Conservation (phyloP, 2,888 invertebrate genomes). For the Drosophila meridionalis region DNA sequence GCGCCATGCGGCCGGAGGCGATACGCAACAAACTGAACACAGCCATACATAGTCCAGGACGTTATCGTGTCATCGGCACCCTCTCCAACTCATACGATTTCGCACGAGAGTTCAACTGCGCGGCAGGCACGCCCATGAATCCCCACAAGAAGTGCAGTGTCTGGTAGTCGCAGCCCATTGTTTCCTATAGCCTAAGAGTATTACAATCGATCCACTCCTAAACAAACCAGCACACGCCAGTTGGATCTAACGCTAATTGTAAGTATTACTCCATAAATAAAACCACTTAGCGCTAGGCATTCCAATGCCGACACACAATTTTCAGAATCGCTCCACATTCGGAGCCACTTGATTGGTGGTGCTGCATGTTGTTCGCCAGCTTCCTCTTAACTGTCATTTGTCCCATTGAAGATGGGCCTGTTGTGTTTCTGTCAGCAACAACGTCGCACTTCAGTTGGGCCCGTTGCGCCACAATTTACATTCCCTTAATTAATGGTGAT, state of each 20-base stretch:
- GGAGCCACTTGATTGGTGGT: conserved; percentile 38
- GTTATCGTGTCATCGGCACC: conserved; percentile 92
- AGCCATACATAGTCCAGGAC: conserved; percentile 93
- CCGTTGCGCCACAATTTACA: conserved; percentile 40
- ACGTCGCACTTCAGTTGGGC: conserved; percentile 64
- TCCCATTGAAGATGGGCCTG: conserved; percentile 25
- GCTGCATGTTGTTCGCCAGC: conserved; percentile 19
- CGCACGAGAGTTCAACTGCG: conserved; percentile 90
- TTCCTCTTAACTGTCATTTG: conserved; percentile 8
- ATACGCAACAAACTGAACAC: conserved; percentile 92
- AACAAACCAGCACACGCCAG: conserved; percentile 29
- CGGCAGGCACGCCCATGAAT: conserved; percentile 91
- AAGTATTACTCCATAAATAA: conserved; percentile 25
- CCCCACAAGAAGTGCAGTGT: conserved; percentile 91
- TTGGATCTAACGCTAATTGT: conserved; percentile 48
- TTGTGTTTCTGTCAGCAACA: conserved; percentile 58
- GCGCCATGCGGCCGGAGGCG: conserved; percentile 92
- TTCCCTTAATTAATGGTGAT: conserved; percentile 75
- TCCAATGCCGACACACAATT: background rate
- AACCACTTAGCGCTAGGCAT: background rate
- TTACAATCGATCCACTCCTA: conserved; percentile 50
- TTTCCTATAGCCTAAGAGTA: conserved; percentile 56
- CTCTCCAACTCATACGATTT: conserved; percentile 92
- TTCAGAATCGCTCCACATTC: conserved; percentile 47
- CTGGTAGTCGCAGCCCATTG: conserved; percentile 86